phyloP scores from a whole-genome alignment of 2,888 invertebrate species.

The Idaea dimidiata region DNA sequence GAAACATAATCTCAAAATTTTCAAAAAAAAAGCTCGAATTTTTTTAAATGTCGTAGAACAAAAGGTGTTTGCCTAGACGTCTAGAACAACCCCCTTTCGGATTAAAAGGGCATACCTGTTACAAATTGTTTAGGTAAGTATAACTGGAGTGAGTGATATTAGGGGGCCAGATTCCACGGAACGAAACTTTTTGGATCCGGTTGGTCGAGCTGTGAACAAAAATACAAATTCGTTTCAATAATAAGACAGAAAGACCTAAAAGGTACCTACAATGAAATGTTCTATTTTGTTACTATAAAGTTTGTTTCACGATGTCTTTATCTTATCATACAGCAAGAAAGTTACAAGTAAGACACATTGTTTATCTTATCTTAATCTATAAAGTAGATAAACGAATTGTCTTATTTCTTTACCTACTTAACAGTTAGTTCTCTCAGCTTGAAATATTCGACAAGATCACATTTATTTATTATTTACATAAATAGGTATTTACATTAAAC shows the following conservation, averaged over 20 bases:
- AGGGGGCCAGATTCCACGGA: slow-evolving; percentile 85
- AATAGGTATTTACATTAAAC: no score
- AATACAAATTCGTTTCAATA: slow-evolving; percentile 3
- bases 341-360: background rate
- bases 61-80: no score
- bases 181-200: slow-evolving; percentile 77
- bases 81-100: no score
- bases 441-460: background rate
- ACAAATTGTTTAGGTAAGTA: background rate
- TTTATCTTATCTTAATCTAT: no score
- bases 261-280: background rate
- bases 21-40: no score
- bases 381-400: background rate
- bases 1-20: no score
- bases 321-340: background rate
- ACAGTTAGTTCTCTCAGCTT: background rate
- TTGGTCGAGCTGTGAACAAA: slow-evolving; percentile 76
- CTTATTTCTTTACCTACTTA: background rate
- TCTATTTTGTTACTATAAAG: background rate
- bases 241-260: no score
- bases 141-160: slow-evolving; percentile 25
- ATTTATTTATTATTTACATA: no score
- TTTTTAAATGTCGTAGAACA: no score
- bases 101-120: no score
- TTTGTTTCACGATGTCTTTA: background rate